A percentile compares a stretch with the other conserved stretches of the same genome.
These are phyloP conservation scores for Salvelinus alpinus DNA, from an alignment of 2,113 vertebrate species.

Conservation along the genomic window DNA sequence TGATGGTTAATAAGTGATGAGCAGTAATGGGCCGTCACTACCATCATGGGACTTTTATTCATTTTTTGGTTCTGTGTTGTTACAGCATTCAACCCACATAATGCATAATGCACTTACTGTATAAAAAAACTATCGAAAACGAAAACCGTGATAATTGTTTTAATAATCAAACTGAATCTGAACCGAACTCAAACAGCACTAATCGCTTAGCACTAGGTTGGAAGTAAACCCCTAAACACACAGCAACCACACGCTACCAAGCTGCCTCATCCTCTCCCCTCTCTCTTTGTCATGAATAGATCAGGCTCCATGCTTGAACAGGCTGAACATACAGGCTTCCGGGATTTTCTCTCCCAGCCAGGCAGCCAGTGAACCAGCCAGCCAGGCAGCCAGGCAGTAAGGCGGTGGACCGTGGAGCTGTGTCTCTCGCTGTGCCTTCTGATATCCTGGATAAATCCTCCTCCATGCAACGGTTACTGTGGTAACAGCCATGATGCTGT, in stretches of 20 bases:
- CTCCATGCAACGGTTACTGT: slow-evolving; percentile 49
- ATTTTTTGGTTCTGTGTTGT: too few relatives aligned
- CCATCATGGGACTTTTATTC: too few relatives aligned
- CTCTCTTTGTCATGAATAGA: slow-evolving; percentile 14
- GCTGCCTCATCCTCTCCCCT: neutral
- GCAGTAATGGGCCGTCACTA: too few relatives aligned
- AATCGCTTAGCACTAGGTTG: too few relatives aligned
- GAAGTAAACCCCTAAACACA: neutral
- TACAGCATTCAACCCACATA: too few relatives aligned
- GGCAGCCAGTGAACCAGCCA: neutral
- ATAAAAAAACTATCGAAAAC: too few relatives aligned
- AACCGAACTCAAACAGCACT: too few relatives aligned
- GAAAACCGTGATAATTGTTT: too few relatives aligned
- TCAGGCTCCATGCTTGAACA: slow-evolving; percentile 7
- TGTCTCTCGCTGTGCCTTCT: slow-evolving; percentile 36
- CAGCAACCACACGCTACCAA: slow-evolving; percentile 5
- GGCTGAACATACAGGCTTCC: neutral
- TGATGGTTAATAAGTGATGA: too few relatives aligned
- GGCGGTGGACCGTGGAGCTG: slow-evolving; percentile 16
- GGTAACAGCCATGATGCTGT: slow-evolving; percentile 54
- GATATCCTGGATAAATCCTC: slow-evolving; percentile 48
- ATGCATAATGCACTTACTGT: too few relatives aligned
- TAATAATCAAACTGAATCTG: too few relatives aligned
- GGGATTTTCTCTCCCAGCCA: neutral
- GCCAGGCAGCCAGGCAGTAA: slow-evolving; percentile 3